A percentile compares a stretch with the other conserved stretches of the same genome.
Evolutionary conservation across 2,888 invertebrate genomes (phyloP).

Genomic region (Andricus quercusramuli): DNA sequence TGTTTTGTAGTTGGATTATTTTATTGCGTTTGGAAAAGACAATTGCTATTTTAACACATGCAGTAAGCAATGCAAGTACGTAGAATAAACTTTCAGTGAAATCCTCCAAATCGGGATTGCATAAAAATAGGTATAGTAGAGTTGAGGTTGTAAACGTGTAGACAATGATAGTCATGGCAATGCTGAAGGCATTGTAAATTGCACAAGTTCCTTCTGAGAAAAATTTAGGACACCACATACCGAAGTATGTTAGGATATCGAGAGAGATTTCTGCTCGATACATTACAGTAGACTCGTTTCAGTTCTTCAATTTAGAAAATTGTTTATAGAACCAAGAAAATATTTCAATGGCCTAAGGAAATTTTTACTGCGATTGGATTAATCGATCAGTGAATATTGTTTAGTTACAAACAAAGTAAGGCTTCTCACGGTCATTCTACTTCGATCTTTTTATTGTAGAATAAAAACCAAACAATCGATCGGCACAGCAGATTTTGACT

Average conservation of each 20-base stretch:
- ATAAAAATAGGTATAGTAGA: conserved; percentile 21
- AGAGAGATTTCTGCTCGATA: conserved; percentile 36
- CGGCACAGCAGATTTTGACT: too few species aligned
- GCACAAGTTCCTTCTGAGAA: background rate
- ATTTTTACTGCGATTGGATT: too few species aligned
- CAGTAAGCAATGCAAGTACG: conserved; percentile 13
- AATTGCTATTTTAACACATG: conserved; percentile 37
- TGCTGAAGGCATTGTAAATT: conserved; percentile 27
- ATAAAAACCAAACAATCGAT: too few species aligned
- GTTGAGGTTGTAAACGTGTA: conserved; percentile 13
- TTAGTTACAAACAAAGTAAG: too few species aligned
- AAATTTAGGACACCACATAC: conserved; percentile 23
- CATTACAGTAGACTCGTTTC: conserved; percentile 10
- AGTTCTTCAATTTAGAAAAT: background rate
- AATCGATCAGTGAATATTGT: too few species aligned
- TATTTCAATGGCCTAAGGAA: too few species aligned
- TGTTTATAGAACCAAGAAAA: background rate
- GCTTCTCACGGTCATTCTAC: too few species aligned
- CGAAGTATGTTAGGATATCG: conserved; percentile 8
- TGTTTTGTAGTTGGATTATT: conserved; percentile 24
- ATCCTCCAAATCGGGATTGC: conserved; percentile 23
- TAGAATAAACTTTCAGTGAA: conserved; percentile 34
- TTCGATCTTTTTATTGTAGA: too few species aligned
- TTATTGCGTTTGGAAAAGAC: conserved; percentile 17
- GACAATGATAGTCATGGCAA: conserved; percentile 5